Base-by-base conservation (phyloP, 2,797 vertebrate genomes). In the Paedocypris micromegethes region DNA sequence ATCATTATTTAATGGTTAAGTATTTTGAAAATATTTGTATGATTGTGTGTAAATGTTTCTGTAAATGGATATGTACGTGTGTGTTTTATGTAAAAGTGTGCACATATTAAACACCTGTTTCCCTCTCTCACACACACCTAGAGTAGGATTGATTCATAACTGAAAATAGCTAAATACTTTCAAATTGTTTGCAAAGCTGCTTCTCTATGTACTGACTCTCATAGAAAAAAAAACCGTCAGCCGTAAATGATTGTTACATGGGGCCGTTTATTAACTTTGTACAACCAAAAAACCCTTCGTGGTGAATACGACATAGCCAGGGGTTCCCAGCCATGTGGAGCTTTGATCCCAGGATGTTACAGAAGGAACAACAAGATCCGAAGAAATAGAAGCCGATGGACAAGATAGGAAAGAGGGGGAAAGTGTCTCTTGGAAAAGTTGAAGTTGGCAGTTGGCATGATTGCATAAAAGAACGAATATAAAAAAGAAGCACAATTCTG, bases 271-370 rank as follows among this genome's bases (percentile, higher is more conserved):
- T 85, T 90, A 73, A 77, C 78, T 84, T 82, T 88, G 83, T 87
- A 88, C 87, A 90, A 86, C 78, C 87, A 85, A 86, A 86, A 80
- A 77, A 75, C 74, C 39, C 3, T 48, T 81, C 78, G 76, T 37
- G 58, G 81, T 84, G 80, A 73, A 61, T 60, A 71, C 73, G 78
- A 71, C 83, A 86, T 79, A 85, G 85, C 77, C 80, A 69, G 58
- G 47, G 63, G 57, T 44, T 75, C 79, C 78, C 68, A 81, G 83
- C 86, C 81, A 81, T 82, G 84, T 78, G 72, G 73, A 72, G 75
- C 75, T 87, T 80, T 88, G 89, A 90, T 90, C 90, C 89, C 90
- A 90, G 85, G 88, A 87, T 90, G 88, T 89, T 88, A 88, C 82
- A 80, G 74, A 84, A 80, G 78, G 79, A 80, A 71, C 64, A 78